phyloP scores from a whole-genome alignment of 2,888 invertebrate genomes.

The Coecobrya sp. region DNA sequence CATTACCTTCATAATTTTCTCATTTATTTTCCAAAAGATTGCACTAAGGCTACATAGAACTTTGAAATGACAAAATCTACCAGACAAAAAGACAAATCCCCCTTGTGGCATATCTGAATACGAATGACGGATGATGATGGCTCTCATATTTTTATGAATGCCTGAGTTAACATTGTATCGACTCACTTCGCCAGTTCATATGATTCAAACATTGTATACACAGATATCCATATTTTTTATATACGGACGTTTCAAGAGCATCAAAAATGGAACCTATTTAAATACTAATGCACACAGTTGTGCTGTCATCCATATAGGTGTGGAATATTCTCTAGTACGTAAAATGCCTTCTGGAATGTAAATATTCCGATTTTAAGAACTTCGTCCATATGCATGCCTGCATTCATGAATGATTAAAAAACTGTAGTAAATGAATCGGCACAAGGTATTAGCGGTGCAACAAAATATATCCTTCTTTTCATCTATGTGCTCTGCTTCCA shows the following conservation, averaged over 20 bases:
- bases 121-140: too few relatives aligned
- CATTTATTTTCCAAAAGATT: too few relatives aligned
- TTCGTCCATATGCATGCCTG: constrained; percentile 42
- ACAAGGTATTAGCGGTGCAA: not conserved
- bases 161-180: too few relatives aligned
- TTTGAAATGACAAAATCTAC: too few relatives aligned
- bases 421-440: not conserved
- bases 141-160: too few relatives aligned
- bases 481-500: not conserved
- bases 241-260: not conserved
- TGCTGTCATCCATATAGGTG: not conserved
- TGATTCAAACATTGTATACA: too few relatives aligned
- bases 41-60: too few relatives aligned
- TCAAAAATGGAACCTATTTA: not conserved
- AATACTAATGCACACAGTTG: not conserved
- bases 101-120: too few relatives aligned
- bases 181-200: too few relatives aligned
- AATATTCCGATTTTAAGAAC: constrained; percentile 30
- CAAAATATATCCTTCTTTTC: not conserved
- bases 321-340: not conserved
- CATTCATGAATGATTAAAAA: constrained; percentile 40
- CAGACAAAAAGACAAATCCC: too few relatives aligned
- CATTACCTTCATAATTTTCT: too few relatives aligned
- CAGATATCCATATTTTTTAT: too few relatives aligned
- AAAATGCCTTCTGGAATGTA: not conserved